Base-by-base conservation (phyloP, 2,797 vertebrate species). In the Phataginus tetradactyla region DNA sequence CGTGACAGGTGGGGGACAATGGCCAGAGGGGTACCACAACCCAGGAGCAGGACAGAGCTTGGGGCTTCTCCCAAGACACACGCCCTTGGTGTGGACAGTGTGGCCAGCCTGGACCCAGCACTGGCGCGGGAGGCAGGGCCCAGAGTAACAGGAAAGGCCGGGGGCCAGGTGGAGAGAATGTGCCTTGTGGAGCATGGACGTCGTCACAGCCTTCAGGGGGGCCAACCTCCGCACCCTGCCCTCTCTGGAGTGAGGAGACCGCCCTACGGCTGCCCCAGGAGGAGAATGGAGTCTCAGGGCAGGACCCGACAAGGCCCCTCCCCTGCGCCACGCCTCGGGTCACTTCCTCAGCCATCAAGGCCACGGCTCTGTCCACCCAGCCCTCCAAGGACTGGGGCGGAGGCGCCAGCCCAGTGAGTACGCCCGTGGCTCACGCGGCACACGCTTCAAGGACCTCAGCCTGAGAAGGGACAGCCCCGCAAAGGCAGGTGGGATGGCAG, bases 11-110 rank as follows among this genome's bases (percentile, higher is more conserved):
- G 34, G 34, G 59, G 25, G 49, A 49, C 21, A 75, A 39, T 32
- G 18, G 61, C 57, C 57, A 39, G n/a, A 75, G 55, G 39, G 32
- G 7, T 0, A 77, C 12, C 23, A 49, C 15, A 42, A 72, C 18
- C 61, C 34, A 71, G 59, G 32, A 77, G 78, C 39, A 84, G 51
- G 61, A 63, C 39, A 90, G 51, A 92, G 71, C 27, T 25, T 51
- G 63, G 74, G n/a, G 34, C 12, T 78, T 71, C 75, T 51, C 39
- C n/a, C 11, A 78, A 83, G 64, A 74, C 32, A 23, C 27, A 34
- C 49, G 34, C 25, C 57, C 32, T 49, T 53, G 63, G 37, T 21
- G 85, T 80, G 42, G 55, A 78, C 57, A 80, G 4, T 29, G 55
- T 39, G 37, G 9, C 61, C 61, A 92, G 63, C 37, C 69, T 53